Percentiles rank a stretch among this genome's conserved stretches.
These are phyloP conservation scores for Halocynthia aurantium DNA, from an alignment of 23 tunicate species.

Conservation along the genomic window DNA sequence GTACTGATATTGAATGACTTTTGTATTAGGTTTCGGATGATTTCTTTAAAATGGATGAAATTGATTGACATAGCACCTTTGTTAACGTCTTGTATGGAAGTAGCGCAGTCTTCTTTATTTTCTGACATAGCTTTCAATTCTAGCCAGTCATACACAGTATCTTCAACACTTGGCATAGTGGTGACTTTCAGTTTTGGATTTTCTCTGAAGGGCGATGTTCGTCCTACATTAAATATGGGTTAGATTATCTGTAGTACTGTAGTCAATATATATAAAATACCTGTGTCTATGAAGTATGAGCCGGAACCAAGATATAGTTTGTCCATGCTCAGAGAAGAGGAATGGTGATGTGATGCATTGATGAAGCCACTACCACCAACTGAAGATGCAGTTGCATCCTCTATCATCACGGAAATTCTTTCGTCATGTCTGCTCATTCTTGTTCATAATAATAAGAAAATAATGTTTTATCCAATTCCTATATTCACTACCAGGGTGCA, in stretches of 20 bases:
- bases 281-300: no score
- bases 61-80: background rate
- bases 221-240: no score
- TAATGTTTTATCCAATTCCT: background rate
- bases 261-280: no score
- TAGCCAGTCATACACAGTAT: conserved; percentile 24
- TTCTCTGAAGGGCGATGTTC: no score
- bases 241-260: no score
- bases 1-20: no score
- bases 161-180: conserved; percentile 18
- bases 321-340: conserved; percentile 9
- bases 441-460: background rate
- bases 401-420: conserved; percentile 54
- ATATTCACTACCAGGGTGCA: background rate
- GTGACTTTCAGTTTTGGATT: no score
- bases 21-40: no score
- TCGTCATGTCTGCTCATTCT: conserved; percentile 68
- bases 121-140: conserved; percentile 9
- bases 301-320: background rate
- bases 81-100: background rate
- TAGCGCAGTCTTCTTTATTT: background rate
- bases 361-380: conserved; percentile 7
- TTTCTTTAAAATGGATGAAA: no score
- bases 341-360: background rate
- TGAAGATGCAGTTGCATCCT: conserved; percentile 41